phyloP scores from a whole-genome alignment of 2,113 vertebrate species.

The Cinclus mexicanus region DNA sequence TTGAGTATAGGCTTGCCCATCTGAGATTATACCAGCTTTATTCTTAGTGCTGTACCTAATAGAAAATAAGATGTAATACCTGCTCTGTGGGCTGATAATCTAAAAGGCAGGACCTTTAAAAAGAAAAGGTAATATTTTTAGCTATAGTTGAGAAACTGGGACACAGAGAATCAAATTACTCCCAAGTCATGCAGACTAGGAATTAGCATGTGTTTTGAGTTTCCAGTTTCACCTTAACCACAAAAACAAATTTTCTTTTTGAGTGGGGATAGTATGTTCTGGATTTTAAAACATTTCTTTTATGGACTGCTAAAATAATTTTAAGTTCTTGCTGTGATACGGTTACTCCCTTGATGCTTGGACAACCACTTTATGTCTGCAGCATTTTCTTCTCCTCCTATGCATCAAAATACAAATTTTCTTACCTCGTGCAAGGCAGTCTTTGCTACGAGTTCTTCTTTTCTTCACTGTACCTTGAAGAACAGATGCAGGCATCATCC shows the following conservation, averaged over 20 bases:
- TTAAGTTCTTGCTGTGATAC: neutral
- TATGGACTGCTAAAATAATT: neutral
- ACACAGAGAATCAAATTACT: constrained; percentile 3
- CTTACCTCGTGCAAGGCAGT: neutral
- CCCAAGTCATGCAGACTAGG: neutral
- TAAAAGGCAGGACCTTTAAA: neutral
- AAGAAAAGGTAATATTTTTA: constrained; percentile 1
- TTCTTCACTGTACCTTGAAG: neutral
- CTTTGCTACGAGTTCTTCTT: neutral
- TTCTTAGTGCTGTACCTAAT: neutral
- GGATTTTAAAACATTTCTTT: neutral
- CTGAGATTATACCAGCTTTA: neutral
- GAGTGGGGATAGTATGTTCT: neutral
- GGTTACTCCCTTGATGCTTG: neutral
- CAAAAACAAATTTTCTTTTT: constrained; percentile 1
- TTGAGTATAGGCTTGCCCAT: neutral
- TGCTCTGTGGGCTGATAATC: neutral
- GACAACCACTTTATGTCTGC: neutral
- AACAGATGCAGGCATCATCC: neutral
- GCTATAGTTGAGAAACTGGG: neutral
- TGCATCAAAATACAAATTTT: neutral
- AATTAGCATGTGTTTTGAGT: constrained; percentile 40
- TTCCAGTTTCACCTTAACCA: constrained; percentile 27
- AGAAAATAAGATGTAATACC: neutral
- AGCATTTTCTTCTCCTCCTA: neutral